A percentile compares a stretch with the other conserved stretches of the same genome.
These are phyloP conservation scores for Cenopis cana DNA, from an alignment of 2,888 invertebrate genomes.

Conservation along the genomic window DNA sequence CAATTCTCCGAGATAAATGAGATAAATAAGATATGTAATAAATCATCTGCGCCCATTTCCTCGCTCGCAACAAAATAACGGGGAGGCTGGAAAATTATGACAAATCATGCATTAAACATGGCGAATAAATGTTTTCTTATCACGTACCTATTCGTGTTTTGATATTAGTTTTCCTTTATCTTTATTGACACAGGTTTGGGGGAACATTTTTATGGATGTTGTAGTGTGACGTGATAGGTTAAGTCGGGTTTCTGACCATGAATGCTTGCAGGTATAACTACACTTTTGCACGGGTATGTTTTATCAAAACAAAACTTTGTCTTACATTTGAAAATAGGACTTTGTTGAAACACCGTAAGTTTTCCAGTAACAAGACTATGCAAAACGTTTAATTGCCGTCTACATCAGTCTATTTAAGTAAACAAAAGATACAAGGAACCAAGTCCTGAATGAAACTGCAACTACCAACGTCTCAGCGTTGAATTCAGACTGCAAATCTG, in stretches of 20 bases:
- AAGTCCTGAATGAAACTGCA: slow-evolving; percentile 63
- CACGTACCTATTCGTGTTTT: slow-evolving; percentile 85
- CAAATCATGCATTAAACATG: slow-evolving; percentile 86
- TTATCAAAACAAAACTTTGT: neutral
- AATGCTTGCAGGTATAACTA: neutral
- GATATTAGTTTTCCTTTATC: slow-evolving; percentile 85
- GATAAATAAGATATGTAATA: slow-evolving; percentile 77
- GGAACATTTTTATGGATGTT: slow-evolving; percentile 74
- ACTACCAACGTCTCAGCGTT: slow-evolving; percentile 57
- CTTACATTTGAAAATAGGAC: slow-evolving; percentile 10
- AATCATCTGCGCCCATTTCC: slow-evolving; percentile 81
- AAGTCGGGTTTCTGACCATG: neutral
- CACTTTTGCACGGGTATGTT: neutral
- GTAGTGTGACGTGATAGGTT: slow-evolving; percentile 65
- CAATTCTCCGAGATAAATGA: slow-evolving; percentile 81
- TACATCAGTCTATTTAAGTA: slow-evolving; percentile 43
- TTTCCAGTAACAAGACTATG: slow-evolving; percentile 21
- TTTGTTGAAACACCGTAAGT: slow-evolving; percentile 8
- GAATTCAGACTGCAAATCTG: slow-evolving; percentile 72
- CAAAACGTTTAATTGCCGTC: slow-evolving; percentile 39
- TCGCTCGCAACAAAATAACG: slow-evolving; percentile 79
- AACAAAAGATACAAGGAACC: slow-evolving; percentile 51
- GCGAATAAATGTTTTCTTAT: slow-evolving; percentile 86
- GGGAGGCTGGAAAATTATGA: slow-evolving; percentile 83
- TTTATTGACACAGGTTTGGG: slow-evolving; percentile 84